Evolutionary conservation across 1,140 invertebrate species (phyloP), one percentile per base, ranked within the genome.

Genomic region (Bombus affinis): DNA sequence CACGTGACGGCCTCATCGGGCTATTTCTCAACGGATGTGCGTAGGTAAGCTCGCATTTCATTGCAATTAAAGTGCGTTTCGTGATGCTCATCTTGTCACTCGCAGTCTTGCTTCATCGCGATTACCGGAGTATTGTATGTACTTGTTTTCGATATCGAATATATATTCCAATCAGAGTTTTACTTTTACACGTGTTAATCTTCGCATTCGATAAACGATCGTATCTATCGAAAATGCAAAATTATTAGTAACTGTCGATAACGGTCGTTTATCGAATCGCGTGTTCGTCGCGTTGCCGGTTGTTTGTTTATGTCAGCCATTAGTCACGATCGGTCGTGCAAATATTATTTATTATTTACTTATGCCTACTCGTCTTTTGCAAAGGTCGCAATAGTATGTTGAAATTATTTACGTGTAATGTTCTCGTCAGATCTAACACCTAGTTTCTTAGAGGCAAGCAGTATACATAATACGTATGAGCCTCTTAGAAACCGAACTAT

Each of bases 251-350:
- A 44, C 25, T 47, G 9, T 22, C 15, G 9, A 28, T 44, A 57
- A 73, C 9, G 4, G 25, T 39, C n/a, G 77, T 77, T 25, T 53
- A 77, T 66, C 47, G 72, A 81, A n/a, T 77, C 62, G 65, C 65
- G 42, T 76, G 39, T 39, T 47, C 32, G n/a, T 75, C 25, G 77
- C 65, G 65, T 71, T 57, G 75, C 53, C 78, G 53, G 39, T 71
- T 74, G 80, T 86, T 86, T 86, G 85, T 86, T 86, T 86, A 68
- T 82, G 85, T 86, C 85, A 65, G 85, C 85, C 85, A 86, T 86
- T 83, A 86, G 47, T 71, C 62, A 28, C 10, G 35, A 59, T 66
- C n/a, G 79, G 79, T 35, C 72, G 39, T 42, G 10, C 5, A 75
- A 59, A 15, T 53, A 70, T 85, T 53, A 53, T 22, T 53, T 53